phyloP scores from a whole-genome alignment of 2,888 invertebrate genomes.

The Agrochola lychnidis region DNA sequence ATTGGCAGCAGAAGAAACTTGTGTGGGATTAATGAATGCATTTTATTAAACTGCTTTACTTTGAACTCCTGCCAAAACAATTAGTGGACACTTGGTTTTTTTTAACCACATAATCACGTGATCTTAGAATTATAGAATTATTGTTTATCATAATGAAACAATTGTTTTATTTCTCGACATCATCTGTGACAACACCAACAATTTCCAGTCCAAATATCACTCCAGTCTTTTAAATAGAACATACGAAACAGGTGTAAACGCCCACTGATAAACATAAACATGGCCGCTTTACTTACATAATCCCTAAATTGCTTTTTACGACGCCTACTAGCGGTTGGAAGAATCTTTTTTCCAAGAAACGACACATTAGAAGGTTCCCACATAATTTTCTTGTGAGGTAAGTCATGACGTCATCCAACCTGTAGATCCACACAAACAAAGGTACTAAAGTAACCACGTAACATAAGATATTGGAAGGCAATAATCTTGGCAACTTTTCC shows the following conservation, averaged over 20 bases:
- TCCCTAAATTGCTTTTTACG: not conserved
- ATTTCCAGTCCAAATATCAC: too few relatives aligned
- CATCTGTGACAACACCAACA: not conserved
- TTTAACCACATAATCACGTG: not conserved
- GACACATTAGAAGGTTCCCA: too few relatives aligned
- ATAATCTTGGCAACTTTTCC: slow-evolving; percentile 77
- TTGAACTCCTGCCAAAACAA: not conserved
- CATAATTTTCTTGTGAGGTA: not conserved
- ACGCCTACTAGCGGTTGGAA: not conserved
- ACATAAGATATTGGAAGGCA: slow-evolving; percentile 73
- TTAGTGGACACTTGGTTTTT: not conserved
- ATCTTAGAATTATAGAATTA: not conserved
- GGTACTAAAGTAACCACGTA: slow-evolving; percentile 46
- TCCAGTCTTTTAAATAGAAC: not conserved
- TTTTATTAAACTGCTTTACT: too few relatives aligned
- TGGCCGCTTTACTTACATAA: not conserved
- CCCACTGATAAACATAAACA: not conserved
- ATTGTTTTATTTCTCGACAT: not conserved
- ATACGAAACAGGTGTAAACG: not conserved
- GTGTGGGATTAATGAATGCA: too few relatives aligned
- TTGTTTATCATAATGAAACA: not conserved
- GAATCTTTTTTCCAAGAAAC: too few relatives aligned
- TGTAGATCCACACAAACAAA: slow-evolving; percentile 45
- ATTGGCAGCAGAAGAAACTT: not conserved
- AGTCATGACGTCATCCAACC: slow-evolving; percentile 36